phyloP scores from a whole-genome alignment of 1,140 invertebrate species.

The Drosophila busckii region DNA sequence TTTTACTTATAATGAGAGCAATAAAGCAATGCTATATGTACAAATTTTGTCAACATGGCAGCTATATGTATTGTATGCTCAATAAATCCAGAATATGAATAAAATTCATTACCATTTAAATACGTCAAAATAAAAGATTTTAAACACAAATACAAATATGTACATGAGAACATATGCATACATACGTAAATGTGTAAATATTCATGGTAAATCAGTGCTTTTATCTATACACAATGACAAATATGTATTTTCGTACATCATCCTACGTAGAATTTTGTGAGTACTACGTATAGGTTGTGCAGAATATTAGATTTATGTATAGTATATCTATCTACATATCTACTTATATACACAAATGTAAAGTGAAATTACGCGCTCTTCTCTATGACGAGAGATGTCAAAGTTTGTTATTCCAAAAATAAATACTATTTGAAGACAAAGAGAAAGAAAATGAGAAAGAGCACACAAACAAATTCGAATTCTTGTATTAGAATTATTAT shows the following conservation, averaged over 20 bases:
- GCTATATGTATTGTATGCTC: no score
- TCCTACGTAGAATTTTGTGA: constrained; percentile 19
- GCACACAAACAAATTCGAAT: constrained; percentile 43
- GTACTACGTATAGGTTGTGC: constrained; percentile 11
- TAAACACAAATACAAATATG: constrained; percentile 24
- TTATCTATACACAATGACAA: no score
- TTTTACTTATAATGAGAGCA: no score
- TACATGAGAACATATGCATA: constrained; percentile 1
- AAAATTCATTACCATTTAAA: no score
- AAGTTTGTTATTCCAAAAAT: constrained; percentile 78
- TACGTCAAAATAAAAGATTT: no score
- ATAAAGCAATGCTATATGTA: no score
- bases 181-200: constrained; percentile 6
- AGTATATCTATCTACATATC: constrained; percentile 22
- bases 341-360: constrained; percentile 23
- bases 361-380: constrained; percentile 54
- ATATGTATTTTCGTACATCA: constrained; percentile 23
- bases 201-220: constrained; percentile 4
- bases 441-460: constrained; percentile 23
- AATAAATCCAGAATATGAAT: no score
- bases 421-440: constrained; percentile 58
- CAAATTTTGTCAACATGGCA: no score
- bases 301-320: constrained; percentile 1
- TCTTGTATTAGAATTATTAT: constrained; percentile 65
- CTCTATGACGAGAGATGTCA: constrained; percentile 47